These are phyloP conservation scores for Colaptes auratus DNA, from an alignment of 2,113 vertebrate species.

Conservation along the genomic window DNA sequence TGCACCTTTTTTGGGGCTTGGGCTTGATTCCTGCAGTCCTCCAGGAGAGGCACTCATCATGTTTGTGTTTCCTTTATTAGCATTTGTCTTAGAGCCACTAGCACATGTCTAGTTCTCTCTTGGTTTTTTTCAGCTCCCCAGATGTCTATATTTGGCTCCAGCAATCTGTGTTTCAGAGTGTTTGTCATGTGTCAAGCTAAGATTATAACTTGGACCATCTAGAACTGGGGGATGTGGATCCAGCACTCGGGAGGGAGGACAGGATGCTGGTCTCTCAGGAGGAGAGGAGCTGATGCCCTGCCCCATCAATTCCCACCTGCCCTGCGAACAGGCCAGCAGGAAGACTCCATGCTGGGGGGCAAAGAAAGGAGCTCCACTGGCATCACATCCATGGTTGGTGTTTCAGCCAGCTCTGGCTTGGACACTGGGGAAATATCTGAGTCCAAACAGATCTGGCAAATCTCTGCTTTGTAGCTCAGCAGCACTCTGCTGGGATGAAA, in stretches of 20 bases:
- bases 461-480: background rate
- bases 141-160: constrained; percentile 62
- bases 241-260: background rate
- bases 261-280: background rate
- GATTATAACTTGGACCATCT: constrained; percentile 29
- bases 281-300: background rate
- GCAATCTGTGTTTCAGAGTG: constrained; percentile 50
- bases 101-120: constrained; percentile 36
- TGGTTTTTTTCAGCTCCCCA: background rate
- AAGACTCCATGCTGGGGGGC: background rate
- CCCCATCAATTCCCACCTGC: background rate
- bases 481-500: background rate
- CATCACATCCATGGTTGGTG: background rate
- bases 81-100: constrained; percentile 56
- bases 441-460: background rate
- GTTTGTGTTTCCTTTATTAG: constrained; percentile 62
- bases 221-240: constrained; percentile 36
- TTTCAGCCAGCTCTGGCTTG: background rate
- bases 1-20: constrained; percentile 39
- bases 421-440: background rate
- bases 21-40: constrained; percentile 29
- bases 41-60: constrained; percentile 36
- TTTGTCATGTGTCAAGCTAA: constrained; percentile 58
- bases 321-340: background rate
- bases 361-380: background rate